A percentile compares a stretch with the other conserved stretches of the same genome.
These are phyloP conservation scores for Anastrepha obliqua DNA, from an alignment of 1,140 invertebrate species.

Conservation along the genomic window DNA sequence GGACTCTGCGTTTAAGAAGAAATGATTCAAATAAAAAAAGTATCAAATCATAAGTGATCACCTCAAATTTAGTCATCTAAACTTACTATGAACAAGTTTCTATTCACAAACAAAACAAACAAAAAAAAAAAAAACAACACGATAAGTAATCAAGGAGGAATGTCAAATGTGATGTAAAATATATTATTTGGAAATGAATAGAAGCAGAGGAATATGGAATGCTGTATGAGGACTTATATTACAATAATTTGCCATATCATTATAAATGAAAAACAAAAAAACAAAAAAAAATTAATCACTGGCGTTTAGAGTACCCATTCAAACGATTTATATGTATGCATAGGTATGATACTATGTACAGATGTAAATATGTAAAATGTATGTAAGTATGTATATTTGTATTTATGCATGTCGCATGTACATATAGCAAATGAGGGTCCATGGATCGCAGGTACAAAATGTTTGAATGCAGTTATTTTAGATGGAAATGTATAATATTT, in stretches of 20 bases:
- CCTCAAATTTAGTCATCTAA: slow-evolving; percentile 51
- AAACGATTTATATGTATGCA: neutral
- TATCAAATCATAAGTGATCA: slow-evolving; percentile 48
- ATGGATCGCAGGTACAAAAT: slow-evolving; percentile 52
- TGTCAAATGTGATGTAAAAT: slow-evolving; percentile 26
- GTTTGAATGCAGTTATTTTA: slow-evolving; percentile 32
- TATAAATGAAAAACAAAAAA: too few species aligned
- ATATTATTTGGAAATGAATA: neutral
- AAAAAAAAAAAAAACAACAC: slow-evolving; percentile 27
- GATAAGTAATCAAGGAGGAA: slow-evolving; percentile 27
- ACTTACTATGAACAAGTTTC: slow-evolving; percentile 49
- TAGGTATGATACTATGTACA: neutral
- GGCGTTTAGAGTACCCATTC: neutral
- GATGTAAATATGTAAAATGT: neutral
- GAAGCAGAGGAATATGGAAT: slow-evolving; percentile 26
- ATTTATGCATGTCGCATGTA: neutral
- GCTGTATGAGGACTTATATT: neutral
- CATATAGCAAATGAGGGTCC: slow-evolving; percentile 42
- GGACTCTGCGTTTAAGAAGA: slow-evolving; percentile 72
- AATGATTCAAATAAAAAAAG: slow-evolving; percentile 54
- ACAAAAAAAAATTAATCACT: neutral
- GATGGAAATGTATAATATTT: neutral
- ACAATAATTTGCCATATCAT: neutral
- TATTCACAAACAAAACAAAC: slow-evolving; percentile 7
- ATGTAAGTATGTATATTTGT: neutral